These are phyloP conservation scores for Pristionchus maxplancki DNA, from an alignment of 2,888 invertebrate species.

Conservation along the genomic window DNA sequence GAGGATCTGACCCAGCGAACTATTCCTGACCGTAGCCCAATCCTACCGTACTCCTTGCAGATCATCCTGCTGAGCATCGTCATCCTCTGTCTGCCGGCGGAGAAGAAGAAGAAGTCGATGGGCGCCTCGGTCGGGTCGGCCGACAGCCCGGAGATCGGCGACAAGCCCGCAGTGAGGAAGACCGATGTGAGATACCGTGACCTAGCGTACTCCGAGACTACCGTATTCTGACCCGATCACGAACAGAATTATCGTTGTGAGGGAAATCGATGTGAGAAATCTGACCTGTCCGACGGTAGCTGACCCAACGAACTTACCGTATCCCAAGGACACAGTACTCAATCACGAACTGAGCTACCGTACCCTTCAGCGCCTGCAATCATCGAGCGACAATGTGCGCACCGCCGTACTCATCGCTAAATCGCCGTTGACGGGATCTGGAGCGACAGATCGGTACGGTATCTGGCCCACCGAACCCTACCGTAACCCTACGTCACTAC, in stretches of 20 bases:
- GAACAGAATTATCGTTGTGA: too few species aligned
- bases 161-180: not conserved
- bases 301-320: not conserved
- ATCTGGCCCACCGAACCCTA: too few species aligned
- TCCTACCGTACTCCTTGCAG: not conserved
- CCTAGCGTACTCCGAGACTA: not conserved
- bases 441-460: too few species aligned
- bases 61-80: not conserved
- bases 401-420: too few species aligned
- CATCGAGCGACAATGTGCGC: too few species aligned
- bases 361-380: too few species aligned
- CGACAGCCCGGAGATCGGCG: not conserved
- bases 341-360: not conserved
- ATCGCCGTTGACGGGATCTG: too few species aligned
- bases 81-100: not conserved
- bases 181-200: not conserved
- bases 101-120: not conserved
- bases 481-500: not conserved
- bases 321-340: not conserved
- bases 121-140: not conserved
- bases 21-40: not conserved
- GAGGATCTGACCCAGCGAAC: too few species aligned
- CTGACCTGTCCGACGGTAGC: too few species aligned
- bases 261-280: too few species aligned
- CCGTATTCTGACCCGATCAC: not conserved